A percentile compares a stretch with the other conserved stretches of the same genome.
Conservation (phyloP, 2,797 vertebrate species). For the Pachyuromys duprasi region DNA sequence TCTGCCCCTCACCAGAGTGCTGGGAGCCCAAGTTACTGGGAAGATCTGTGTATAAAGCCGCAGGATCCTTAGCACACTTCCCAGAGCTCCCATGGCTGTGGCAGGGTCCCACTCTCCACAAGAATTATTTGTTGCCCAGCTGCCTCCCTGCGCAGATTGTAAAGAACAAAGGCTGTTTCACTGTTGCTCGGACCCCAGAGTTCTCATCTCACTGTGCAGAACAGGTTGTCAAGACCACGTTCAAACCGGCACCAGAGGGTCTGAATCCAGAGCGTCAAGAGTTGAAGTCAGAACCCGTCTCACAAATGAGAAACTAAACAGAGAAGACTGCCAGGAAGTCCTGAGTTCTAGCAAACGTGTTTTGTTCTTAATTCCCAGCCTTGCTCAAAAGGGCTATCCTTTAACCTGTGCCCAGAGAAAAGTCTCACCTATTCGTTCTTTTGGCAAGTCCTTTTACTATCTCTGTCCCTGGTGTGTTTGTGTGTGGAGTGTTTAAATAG, state of each 20-base stretch:
- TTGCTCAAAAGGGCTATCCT: constrained; percentile 15
- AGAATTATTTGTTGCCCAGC: neutral
- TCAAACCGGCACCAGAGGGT: neutral
- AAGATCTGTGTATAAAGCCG: neutral
- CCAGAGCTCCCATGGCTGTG: neutral
- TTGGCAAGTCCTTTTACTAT: neutral
- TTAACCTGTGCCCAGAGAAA: neutral
- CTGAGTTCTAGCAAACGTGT: neutral
- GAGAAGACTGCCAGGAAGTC: neutral
- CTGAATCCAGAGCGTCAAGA: neutral
- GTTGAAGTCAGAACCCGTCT: neutral
- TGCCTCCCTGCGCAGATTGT: neutral
- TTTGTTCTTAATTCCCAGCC: neutral
- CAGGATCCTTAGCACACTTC: accelerated
- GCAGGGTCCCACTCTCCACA: accelerated
- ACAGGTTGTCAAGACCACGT: neutral
- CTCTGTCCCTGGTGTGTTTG: neutral
- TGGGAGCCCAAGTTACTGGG: neutral
- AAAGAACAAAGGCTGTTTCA: neutral
- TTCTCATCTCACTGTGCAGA: neutral
- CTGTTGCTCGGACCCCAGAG: neutral
- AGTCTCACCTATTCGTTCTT: neutral
- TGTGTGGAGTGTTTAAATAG: neutral
- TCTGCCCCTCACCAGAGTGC: neutral
- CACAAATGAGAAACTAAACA: neutral